A percentile compares a stretch with the other conserved stretches of the same genome.
These are phyloP conservation scores for Merops nubicus DNA, from an alignment of 2,113 vertebrate species.

Conservation along the genomic window DNA sequence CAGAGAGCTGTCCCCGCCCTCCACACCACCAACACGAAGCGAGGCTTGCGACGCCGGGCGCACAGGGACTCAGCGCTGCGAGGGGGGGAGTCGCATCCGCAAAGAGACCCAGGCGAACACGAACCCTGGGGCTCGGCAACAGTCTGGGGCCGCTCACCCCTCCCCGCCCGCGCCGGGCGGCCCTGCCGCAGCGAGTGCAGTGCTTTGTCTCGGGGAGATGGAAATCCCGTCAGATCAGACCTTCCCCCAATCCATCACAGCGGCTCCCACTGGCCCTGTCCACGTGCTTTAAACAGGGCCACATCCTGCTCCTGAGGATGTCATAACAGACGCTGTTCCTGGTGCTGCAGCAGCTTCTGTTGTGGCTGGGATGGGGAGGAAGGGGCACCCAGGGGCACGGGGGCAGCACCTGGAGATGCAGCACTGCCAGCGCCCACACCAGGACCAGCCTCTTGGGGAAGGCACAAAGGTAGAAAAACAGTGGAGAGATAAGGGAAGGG, in stretches of 20 bases:
- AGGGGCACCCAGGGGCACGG: not conserved
- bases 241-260: not conserved
- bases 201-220: not conserved
- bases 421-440: not conserved
- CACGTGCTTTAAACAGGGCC: not conserved
- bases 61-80: fast-evolving
- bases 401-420: not conserved
- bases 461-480: not conserved
- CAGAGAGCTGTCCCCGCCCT: not conserved
- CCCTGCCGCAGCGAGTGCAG: not conserved
- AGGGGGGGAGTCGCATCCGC: not conserved
- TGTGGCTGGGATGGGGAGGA: not conserved
- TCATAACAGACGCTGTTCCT: fast-evolving
- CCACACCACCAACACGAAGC: fast-evolving
- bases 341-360: not conserved
- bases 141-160: not conserved
- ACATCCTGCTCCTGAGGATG: not conserved
- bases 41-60: fast-evolving
- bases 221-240: not conserved
- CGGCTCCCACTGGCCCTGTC: fast-evolving
- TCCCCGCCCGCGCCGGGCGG: fast-evolving
- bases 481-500: not conserved
- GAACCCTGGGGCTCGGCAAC: not conserved
- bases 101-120: not conserved
- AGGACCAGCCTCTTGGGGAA: not conserved